phyloP scores from a whole-genome alignment of 1,140 invertebrate species.

The Caerostris darwini region DNA sequence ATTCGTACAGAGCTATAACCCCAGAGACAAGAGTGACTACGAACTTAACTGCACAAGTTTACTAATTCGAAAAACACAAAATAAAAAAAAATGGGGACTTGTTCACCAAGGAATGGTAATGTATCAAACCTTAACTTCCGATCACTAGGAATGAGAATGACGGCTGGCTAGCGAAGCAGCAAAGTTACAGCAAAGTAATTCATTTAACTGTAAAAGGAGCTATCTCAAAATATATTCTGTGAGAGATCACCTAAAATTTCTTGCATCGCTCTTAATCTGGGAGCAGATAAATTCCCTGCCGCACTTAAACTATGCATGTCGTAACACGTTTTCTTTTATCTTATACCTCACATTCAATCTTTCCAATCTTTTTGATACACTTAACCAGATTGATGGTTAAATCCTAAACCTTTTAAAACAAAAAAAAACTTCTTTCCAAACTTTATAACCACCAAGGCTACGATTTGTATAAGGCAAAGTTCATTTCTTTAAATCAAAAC shows the following conservation, averaged over 20 bases:
- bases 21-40: slow-evolving; percentile 40
- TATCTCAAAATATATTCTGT: slow-evolving; percentile 57
- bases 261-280: not conserved
- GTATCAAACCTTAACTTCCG: not conserved
- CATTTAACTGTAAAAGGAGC: slow-evolving; percentile 58
- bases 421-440: slow-evolving; percentile 48
- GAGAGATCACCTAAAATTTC: slow-evolving; percentile 75
- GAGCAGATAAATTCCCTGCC: not conserved
- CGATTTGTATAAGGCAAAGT: slow-evolving; percentile 21
- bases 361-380: slow-evolving; percentile 69
- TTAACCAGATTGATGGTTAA: not conserved
- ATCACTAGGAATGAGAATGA: not conserved
- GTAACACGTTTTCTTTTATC: slow-evolving; percentile 54
- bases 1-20: slow-evolving; percentile 65
- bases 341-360: slow-evolving; percentile 56
- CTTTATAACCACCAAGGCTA: slow-evolving; percentile 46
- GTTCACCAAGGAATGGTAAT: not conserved
- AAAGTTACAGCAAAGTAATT: slow-evolving; percentile 66
- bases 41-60: slow-evolving; percentile 69
- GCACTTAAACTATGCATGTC: slow-evolving; percentile 37
- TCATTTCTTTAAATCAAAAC: not conserved
- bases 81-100: slow-evolving; percentile 22
- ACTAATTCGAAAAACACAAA: slow-evolving; percentile 21
- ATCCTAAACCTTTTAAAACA: slow-evolving; percentile 40
- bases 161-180: not conserved